Conservation (phyloP, 2,797 vertebrate species). For the Gastrophryne carolinensis region DNA sequence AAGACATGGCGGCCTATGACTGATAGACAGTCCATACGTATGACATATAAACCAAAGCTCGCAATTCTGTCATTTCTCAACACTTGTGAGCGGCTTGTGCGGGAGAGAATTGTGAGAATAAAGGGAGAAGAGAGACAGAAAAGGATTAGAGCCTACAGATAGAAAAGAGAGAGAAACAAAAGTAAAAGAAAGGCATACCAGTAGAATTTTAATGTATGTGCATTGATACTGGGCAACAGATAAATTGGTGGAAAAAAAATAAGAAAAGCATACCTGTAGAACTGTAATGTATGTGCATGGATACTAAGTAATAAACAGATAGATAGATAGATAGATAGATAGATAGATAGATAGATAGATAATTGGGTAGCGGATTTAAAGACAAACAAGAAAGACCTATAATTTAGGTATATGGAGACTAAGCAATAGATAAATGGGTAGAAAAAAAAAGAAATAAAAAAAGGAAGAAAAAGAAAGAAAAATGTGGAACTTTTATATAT, state of each 20-base stretch:
- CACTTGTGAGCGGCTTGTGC: too few relatives aligned
- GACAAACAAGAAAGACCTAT: too few relatives aligned
- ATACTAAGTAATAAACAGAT: background rate
- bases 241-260: background rate
- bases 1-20: background rate
- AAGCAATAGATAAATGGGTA: background rate
- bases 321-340: constrained; percentile 25
- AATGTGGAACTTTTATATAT: too few relatives aligned
- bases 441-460: background rate
- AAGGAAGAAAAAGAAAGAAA: too few relatives aligned
- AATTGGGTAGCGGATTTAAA: too few relatives aligned
- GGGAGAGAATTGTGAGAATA: too few relatives aligned
- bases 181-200: background rate
- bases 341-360: background rate
- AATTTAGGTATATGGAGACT: background rate
- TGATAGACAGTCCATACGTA: constrained; percentile 5
- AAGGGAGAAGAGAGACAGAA: background rate
- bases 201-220: background rate
- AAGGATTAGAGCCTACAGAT: background rate
- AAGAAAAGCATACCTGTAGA: background rate
- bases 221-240: background rate
- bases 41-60: constrained; percentile 13
- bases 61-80: too few relatives aligned
- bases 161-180: background rate
- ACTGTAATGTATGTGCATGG: background rate